These are phyloP conservation scores for Nemurella pictetii DNA, from an alignment of 2,888 invertebrate species.

Conservation along the genomic window DNA sequence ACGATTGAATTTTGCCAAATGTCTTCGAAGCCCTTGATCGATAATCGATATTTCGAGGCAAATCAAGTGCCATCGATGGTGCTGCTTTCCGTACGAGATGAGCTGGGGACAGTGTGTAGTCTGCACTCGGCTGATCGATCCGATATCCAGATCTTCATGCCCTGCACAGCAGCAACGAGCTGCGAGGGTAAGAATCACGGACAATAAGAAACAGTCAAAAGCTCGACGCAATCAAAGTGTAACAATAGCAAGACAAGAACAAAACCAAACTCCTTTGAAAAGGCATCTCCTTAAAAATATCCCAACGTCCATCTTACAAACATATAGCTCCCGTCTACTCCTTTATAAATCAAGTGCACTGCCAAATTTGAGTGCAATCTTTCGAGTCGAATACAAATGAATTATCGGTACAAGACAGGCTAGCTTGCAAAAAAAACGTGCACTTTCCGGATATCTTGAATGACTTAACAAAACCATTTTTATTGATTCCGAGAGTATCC, in stretches of 20 bases:
- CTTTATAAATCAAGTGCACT: neutral
- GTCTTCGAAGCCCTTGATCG: no score
- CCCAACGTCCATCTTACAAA: neutral
- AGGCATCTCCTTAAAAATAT: conserved; percentile 7
- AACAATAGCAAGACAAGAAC: conserved; percentile 19
- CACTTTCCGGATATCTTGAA: neutral
- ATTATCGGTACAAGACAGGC: neutral
- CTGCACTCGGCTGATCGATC: neutral
- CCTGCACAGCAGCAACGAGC: no score
- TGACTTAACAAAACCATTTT: conserved; percentile 1
- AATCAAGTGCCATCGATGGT: no score
- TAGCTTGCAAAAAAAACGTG: neutral
- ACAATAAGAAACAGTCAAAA: neutral
- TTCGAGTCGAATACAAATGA: neutral
- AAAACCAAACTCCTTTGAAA: conserved; percentile 19
- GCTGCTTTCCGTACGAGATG: no score
- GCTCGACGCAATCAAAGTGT: conserved; percentile 21
- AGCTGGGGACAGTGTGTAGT: neutral
- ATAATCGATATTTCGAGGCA: no score
- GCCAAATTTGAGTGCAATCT: neutral
- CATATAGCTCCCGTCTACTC: neutral
- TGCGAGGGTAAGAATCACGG: neutral
- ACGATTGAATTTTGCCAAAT: neutral
- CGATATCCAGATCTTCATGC: neutral
- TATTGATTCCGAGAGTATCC: conserved; percentile 20